phyloP scores from a whole-genome alignment of 2,888 invertebrate species.

The Graphium colonna region DNA sequence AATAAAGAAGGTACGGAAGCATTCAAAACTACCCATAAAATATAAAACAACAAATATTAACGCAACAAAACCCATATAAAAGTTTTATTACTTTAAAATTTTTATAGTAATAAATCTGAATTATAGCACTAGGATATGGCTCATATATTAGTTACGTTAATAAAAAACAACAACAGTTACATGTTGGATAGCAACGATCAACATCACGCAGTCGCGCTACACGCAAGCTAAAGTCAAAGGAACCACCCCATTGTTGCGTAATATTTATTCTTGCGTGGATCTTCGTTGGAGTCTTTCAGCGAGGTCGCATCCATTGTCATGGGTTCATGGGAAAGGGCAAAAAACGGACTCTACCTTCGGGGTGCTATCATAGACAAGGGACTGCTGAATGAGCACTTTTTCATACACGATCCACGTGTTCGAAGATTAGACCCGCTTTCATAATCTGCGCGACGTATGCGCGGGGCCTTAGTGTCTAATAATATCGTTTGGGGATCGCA shows the following conservation, averaged over 20 bases:
- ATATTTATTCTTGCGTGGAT: constrained; percentile 79
- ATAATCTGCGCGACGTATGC: constrained; percentile 63
- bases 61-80: too few species aligned
- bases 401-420: constrained; percentile 68
- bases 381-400: constrained; percentile 75
- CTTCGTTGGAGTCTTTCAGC: constrained; percentile 64
- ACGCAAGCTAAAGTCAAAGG: constrained; percentile 69
- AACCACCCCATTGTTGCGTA: constrained; percentile 72
- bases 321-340: constrained; percentile 78
- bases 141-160: too few species aligned
- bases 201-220: constrained; percentile 31
- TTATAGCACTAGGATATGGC: too few species aligned
- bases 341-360: constrained; percentile 69
- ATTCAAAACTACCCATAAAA: too few species aligned
- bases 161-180: too few species aligned
- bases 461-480: constrained; percentile 29
- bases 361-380: constrained; percentile 53
- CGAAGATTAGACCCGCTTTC: constrained; percentile 56
- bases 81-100: too few species aligned
- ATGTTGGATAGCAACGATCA: too few species aligned
- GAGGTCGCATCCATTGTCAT: constrained; percentile 72
- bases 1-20: too few species aligned
- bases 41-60: too few species aligned
- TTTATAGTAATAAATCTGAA: too few species aligned
- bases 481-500: constrained; percentile 15